A percentile compares a stretch with the other conserved stretches of the same genome.
Conservation (phyloP, 30 jellyfish, hydroid and myxozoan species). For the Hydractinia symbiolongicarpus region DNA sequence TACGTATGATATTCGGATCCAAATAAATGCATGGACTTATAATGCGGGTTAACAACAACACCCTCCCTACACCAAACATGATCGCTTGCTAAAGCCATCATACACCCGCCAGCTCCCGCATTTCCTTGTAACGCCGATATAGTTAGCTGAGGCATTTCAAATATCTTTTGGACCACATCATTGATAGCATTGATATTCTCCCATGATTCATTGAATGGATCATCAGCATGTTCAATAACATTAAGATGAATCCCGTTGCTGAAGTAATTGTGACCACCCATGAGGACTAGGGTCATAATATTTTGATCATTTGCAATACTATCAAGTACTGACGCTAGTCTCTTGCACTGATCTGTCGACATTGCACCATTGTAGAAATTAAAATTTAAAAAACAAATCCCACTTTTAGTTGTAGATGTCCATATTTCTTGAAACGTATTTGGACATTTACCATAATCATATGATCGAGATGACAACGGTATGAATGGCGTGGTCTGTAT, state of each 20-base stretch:
- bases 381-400: conserved; percentile 4
- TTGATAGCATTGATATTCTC: conserved; percentile 16
- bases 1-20: conserved; percentile 30
- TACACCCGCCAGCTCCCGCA: conserved; percentile 28
- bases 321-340: neutral
- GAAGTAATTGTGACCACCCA: conserved; percentile 20
- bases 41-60: conserved; percentile 22
- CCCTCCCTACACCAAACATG: conserved; percentile 21
- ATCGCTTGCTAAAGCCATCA: conserved; percentile 31
- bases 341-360: conserved; percentile 1
- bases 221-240: conserved; percentile 18
- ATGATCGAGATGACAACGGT: neutral
- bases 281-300: neutral
- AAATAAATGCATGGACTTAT: conserved; percentile 8
- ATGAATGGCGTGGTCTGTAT: neutral
- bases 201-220: conserved; percentile 18
- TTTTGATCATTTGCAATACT: neutral
- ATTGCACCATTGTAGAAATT: conserved; percentile 26
- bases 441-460: neutral
- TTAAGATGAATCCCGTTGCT: conserved; percentile 29
- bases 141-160: neutral
- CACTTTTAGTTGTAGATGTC: conserved; percentile 1
- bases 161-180: conserved; percentile 20
- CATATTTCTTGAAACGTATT: conserved; percentile 25
- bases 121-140: conserved; percentile 28